phyloP scores from a whole-genome alignment of 1,140 invertebrate genomes.

The Apis cerana region DNA sequence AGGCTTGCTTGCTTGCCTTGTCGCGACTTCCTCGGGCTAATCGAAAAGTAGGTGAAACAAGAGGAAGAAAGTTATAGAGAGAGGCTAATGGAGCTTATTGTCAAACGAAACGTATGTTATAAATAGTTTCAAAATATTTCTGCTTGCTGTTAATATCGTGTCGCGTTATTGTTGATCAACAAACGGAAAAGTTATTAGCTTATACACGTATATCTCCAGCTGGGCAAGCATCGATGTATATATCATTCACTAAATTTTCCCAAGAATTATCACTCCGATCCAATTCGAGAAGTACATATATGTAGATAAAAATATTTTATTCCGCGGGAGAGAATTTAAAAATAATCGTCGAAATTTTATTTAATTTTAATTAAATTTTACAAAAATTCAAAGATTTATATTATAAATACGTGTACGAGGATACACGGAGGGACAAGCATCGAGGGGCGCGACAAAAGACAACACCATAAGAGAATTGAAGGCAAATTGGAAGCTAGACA shows the following conservation, averaged over 20 bases:
- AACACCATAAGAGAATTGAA: not conserved
- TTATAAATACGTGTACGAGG: no score
- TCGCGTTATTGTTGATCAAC: constrained; percentile 20
- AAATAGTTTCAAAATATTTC: constrained; percentile 11
- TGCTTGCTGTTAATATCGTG: constrained; percentile 47
- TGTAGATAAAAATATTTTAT: no score
- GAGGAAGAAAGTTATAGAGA: constrained; percentile 38
- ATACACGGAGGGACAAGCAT: no score
- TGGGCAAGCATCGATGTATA: no score
- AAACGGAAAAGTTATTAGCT: constrained; percentile 59
- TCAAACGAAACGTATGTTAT: constrained; percentile 8
- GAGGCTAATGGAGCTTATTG: constrained; percentile 22
- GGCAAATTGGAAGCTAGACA: not conserved
- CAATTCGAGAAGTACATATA: no score
- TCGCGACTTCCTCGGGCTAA: not conserved
- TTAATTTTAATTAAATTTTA: no score
- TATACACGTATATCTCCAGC: not conserved
- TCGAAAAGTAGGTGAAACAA: constrained; percentile 33
- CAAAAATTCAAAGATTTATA: no score
- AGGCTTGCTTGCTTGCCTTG: constrained; percentile 8
- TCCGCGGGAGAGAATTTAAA: no score
- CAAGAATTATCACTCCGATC: no score
- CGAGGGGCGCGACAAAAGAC: not conserved
- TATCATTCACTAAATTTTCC: no score
- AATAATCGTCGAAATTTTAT: no score